A percentile compares a stretch with the other conserved stretches of the same genome.
phyloP scores from a whole-genome alignment of 2,797 vertebrate species.

The Erethizon dorsatum region DNA sequence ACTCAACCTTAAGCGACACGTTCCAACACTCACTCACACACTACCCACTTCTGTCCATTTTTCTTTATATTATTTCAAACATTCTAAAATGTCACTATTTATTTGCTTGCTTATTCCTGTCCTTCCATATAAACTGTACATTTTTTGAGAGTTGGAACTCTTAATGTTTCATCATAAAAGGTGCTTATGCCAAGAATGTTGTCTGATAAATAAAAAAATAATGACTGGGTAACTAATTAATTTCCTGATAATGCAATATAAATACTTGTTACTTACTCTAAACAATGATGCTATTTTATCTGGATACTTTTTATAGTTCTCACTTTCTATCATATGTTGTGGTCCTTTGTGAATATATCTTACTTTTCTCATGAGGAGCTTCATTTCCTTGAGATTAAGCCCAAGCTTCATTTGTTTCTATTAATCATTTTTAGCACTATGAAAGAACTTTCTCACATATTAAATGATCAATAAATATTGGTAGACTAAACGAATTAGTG shows the following conservation, averaged over 20 bases:
- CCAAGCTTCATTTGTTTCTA: not conserved
- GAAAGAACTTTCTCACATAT: not conserved
- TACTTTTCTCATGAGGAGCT: not conserved
- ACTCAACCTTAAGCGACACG: not conserved
- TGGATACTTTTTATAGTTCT: not conserved
- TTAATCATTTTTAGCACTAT: not conserved
- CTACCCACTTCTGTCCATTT: not conserved
- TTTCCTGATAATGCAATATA: not conserved
- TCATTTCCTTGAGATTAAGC: not conserved
- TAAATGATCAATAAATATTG: constrained; percentile 46
- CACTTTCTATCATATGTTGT: not conserved
- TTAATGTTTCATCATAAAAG: not conserved
- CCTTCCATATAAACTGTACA: not conserved
- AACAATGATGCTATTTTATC: not conserved
- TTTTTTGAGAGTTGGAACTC: not conserved
- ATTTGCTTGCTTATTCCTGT: not conserved
- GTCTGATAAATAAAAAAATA: not conserved
- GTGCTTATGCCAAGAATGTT: not conserved
- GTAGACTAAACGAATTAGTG: not conserved
- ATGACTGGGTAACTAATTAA: not conserved
- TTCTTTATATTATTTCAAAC: not conserved
- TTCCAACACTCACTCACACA: not conserved
- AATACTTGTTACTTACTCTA: not conserved
- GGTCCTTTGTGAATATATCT: not conserved
- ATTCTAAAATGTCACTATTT: not conserved